These are phyloP conservation scores for Hirundichthys speculiger DNA, from an alignment of 2,113 vertebrate genomes.

Conservation along the genomic window DNA sequence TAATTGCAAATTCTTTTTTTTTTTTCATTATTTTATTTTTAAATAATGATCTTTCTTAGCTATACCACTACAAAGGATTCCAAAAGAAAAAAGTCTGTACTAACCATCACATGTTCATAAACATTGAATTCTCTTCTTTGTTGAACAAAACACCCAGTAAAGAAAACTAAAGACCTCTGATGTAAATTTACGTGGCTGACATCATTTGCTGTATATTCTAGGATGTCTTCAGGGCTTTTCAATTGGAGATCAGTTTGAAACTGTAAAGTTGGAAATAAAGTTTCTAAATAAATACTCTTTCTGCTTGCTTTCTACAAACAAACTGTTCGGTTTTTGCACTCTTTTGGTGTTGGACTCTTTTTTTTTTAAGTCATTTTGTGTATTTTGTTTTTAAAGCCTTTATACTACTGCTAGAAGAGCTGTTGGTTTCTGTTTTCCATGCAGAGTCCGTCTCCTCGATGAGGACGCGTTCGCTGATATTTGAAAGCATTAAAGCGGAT, in stretches of 20 bases:
- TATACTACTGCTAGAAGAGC: constrained; percentile 54
- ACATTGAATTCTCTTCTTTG: constrained; percentile 46
- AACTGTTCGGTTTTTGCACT: constrained; percentile 65
- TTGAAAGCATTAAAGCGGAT: constrained; percentile 63
- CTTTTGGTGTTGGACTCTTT: constrained; percentile 70
- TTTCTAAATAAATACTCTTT: constrained; percentile 82
- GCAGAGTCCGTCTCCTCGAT: constrained; percentile 47
- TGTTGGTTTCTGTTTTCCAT: constrained; percentile 60
- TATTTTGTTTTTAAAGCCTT: constrained; percentile 34
- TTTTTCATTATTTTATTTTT: constrained; percentile 39
- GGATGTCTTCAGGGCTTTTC: constrained; percentile 71
- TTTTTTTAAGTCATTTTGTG: constrained; percentile 28
- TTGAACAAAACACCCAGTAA: constrained; percentile 52
- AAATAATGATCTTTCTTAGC: constrained; percentile 75
- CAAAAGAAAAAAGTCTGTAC: constrained; percentile 69
- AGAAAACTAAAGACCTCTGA: constrained; percentile 59
- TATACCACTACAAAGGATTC: constrained; percentile 82
- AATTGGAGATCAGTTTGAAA: constrained; percentile 71
- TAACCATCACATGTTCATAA: constrained; percentile 56
- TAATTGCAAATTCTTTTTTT: constrained; percentile 78
- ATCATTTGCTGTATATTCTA: constrained; percentile 45
- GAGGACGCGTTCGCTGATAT: constrained; percentile 65
- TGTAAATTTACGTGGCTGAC: constrained; percentile 67
- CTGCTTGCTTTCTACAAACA: constrained; percentile 77
- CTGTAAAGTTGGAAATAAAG: constrained; percentile 82